phyloP scores from a whole-genome alignment of 2,797 vertebrate species.

The Heteromormyrus szaboi region DNA sequence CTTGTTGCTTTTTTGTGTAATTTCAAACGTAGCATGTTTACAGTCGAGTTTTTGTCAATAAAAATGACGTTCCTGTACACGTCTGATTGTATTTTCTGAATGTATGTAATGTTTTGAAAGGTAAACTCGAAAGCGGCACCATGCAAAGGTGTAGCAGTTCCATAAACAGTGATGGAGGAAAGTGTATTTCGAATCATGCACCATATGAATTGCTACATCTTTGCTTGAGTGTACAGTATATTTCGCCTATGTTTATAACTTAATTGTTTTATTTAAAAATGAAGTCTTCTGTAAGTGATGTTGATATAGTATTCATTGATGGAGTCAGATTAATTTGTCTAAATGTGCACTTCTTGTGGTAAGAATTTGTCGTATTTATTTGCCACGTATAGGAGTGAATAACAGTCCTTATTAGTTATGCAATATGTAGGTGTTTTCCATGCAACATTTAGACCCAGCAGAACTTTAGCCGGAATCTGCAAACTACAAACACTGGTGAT shows the following conservation, averaged over 20 bases:
- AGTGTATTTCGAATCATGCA: not conserved
- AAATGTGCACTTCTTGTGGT: not conserved
- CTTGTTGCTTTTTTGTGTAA: not conserved
- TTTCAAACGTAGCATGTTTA: not conserved
- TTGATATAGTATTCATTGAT: not conserved
- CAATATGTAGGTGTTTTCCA: not conserved
- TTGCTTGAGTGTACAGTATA: not conserved
- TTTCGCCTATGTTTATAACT: not conserved
- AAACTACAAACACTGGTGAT: not conserved
- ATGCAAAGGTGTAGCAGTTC: not conserved
- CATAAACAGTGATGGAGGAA: not conserved
- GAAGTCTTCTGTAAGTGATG: not conserved
- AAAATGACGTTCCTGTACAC: not conserved
- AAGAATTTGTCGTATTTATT: not conserved
- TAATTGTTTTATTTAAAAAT: not conserved
- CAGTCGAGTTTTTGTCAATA: not conserved
- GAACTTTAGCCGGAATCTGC: not conserved
- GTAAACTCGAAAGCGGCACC: not conserved
- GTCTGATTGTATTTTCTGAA: not conserved
- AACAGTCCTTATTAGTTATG: not conserved
- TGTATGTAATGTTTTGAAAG: not conserved
- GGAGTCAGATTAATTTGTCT: not conserved
- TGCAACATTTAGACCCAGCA: not conserved
- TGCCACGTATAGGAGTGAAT: not conserved
- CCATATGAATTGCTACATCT: not conserved